Evolutionary conservation across 2,888 invertebrate genomes (phyloP).

Genomic region (Cristatella mucedo): DNA sequence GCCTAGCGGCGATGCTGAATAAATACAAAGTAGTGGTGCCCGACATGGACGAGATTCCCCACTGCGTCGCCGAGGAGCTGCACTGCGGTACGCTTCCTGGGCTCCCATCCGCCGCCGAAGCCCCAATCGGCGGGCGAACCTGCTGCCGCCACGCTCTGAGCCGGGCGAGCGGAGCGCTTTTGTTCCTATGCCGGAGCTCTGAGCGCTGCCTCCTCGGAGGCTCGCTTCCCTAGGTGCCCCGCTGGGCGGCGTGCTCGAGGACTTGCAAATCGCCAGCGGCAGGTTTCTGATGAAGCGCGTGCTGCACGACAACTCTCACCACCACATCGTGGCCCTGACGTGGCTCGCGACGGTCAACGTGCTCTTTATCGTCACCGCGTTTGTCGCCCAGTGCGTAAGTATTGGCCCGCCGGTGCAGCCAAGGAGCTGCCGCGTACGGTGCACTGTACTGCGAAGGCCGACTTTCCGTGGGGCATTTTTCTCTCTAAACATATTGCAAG

Average conservation of each 20-base stretch:
- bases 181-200: too few relatives aligned
- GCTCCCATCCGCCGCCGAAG: too few relatives aligned
- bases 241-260: too few relatives aligned
- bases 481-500: too few relatives aligned
- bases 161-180: too few relatives aligned
- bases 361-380: not conserved
- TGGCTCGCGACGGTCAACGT: not conserved
- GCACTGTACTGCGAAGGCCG: too few relatives aligned
- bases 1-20: slow-evolving; percentile 2
- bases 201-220: too few relatives aligned
- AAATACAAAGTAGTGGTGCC: slow-evolving; percentile 6
- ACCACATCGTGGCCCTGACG: not conserved
- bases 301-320: slow-evolving; percentile 3
- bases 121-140: too few relatives aligned
- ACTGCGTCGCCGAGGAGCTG: slow-evolving; percentile 4
- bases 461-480: too few relatives aligned
- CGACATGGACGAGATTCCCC: slow-evolving; percentile 6
- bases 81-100: slow-evolving; percentile 5
- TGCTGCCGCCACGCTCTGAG: too few relatives aligned
- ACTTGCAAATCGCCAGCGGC: not conserved
- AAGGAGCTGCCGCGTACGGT: too few relatives aligned
- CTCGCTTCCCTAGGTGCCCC: too few relatives aligned
- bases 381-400: slow-evolving; percentile 7
- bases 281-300: slow-evolving; percentile 1
- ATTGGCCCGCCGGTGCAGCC: not conserved